Evolutionary conservation across 2,888 invertebrate genomes (phyloP).

Genomic region (Euproctis similis): DNA sequence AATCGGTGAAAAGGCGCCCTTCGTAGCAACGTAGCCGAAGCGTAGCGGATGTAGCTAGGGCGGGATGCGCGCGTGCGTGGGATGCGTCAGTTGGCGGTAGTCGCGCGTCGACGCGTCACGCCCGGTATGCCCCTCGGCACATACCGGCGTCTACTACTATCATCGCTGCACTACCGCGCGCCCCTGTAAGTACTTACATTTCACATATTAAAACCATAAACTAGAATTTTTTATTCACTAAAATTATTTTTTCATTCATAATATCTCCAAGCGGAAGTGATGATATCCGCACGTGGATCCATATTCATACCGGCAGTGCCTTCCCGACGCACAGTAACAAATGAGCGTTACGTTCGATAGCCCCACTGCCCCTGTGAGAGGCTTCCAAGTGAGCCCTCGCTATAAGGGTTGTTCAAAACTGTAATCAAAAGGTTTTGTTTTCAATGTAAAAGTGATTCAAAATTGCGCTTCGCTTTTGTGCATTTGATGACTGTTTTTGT

Average conservation of each 20-base stretch:
- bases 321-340: constrained; percentile 58
- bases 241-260: constrained; percentile 32
- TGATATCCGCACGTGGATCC: constrained; percentile 62
- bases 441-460: constrained; percentile 20
- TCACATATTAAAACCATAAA: constrained; percentile 3
- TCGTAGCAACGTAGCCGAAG: constrained; percentile 35
- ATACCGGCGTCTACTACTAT: constrained; percentile 33
- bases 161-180: constrained; percentile 55
- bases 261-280: constrained; percentile 29
- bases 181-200: constrained; percentile 60
- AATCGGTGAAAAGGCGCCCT: constrained; percentile 24
- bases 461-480: constrained; percentile 12
- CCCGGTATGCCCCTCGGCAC: constrained; percentile 49
- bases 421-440: constrained; percentile 27
- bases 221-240: constrained; percentile 1
- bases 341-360: constrained; percentile 71
- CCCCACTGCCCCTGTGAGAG: constrained; percentile 74
- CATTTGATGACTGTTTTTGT: constrained; percentile 18
- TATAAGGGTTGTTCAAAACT: constrained; percentile 60
- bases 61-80: constrained; percentile 55
- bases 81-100: constrained; percentile 62
- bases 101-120: constrained; percentile 59
- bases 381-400: constrained; percentile 40
- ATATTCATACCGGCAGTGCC: constrained; percentile 44
- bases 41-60: too few species aligned